Evolutionary conservation across 2,888 invertebrate species (phyloP), one percentile per base, ranked within the genome.

Genomic region (Polyommatus icarus): DNA sequence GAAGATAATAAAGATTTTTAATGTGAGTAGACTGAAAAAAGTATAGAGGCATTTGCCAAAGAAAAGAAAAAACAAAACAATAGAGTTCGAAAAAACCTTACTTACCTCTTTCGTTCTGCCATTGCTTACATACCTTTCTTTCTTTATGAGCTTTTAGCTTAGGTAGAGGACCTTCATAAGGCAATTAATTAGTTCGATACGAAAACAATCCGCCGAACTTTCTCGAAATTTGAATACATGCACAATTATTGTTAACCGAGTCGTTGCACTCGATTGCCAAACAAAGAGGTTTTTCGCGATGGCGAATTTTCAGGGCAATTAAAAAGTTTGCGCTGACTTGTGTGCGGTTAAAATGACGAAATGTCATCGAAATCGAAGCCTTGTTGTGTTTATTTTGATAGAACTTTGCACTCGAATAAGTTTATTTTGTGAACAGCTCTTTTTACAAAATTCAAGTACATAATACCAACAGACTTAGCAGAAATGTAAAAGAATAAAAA

Each of bases 251-350:
- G 67, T 67, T 15, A 29, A 24, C 46, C 20, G 50, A 50, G 24
- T 75, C 50, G 75, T 29, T 61, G 77, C 61, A 57, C 87, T 85
- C 82, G 79, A 87, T 90, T 87, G 85, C 88, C 89, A 89, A 91
- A 92, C 92, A 91, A 90, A 88, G 87, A 87, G 85, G 84, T 88
- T 88, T 91, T 89, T 73, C 50, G 46, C 87, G 90, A 91, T 88
- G 87, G 88, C 87, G 46, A 54, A 85, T 85, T 86, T 84, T 86
- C 85, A 87, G 84, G 88, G 89, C 92, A 92, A 93, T 93, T 92
- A 92, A 93, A 91, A 93, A 91, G 90, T 92, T 92, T 89, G 80
- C 81, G 82, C 29, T 18, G 15, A 18, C 85, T 85, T 83, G 67
- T 67, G 67, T 67, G 67, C 67, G 67, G 3, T 67, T 10, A 12